Evolutionary conservation across 2,113 vertebrate species (phyloP).

Genomic region (Cyrtonyx montezumae): DNA sequence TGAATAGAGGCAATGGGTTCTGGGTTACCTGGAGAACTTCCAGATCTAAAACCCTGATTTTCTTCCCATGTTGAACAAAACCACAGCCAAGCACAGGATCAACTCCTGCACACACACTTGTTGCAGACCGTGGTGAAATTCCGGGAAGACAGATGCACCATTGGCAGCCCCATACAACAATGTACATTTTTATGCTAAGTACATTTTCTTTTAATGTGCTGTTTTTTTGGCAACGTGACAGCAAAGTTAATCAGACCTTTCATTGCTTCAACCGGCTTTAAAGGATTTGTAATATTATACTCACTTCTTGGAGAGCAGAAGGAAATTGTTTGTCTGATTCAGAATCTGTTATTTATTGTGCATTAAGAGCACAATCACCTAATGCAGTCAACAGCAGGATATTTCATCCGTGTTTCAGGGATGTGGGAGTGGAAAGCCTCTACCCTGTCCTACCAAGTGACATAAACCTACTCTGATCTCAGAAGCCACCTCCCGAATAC

Average conservation of each 20-base stretch:
- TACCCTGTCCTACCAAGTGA: slow-evolving; percentile 7
- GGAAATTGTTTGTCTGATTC: slow-evolving; percentile 52
- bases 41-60: not conserved
- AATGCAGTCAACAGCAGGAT: slow-evolving; percentile 2
- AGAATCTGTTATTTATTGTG: slow-evolving; percentile 37
- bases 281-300: slow-evolving; percentile 62
- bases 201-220: not conserved
- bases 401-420: slow-evolving; percentile 16
- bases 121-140: not conserved
- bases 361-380: slow-evolving; percentile 7
- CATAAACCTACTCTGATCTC: slow-evolving; percentile 63
- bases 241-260: slow-evolving; percentile 41
- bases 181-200: not conserved
- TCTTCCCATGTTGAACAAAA: not conserved
- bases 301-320: slow-evolving; percentile 7
- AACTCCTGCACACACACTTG: not conserved
- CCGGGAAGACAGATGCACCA: not conserved
- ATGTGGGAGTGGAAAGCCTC: slow-evolving; percentile 6
- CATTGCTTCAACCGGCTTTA: slow-evolving; percentile 33
- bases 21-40: not conserved
- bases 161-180: not conserved
- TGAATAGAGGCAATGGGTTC: too few relatives aligned
- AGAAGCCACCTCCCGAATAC: slow-evolving; percentile 64
- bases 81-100: not conserved
- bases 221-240: slow-evolving; percentile 37